Base-by-base conservation (phyloP, 2,797 vertebrate genomes). In the Lophius americanus region DNA sequence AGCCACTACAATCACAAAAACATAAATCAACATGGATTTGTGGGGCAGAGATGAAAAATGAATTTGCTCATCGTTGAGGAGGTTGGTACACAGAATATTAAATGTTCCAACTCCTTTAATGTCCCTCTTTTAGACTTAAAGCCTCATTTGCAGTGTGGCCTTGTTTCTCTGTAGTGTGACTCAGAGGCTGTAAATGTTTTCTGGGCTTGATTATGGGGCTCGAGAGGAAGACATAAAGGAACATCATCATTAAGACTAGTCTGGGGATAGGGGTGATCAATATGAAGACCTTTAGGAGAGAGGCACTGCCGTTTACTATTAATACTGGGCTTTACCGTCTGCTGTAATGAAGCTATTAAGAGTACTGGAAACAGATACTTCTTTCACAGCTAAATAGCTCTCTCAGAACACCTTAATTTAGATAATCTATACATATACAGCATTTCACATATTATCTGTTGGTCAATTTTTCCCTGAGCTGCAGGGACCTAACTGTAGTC, bases 221-320 rank as follows among this genome's bases (percentile, higher is more conserved):
- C 59, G 59, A 49, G 73, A 82, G 75, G 71, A 84, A 86, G 73
- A 83, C 79, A 50, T 58, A 46, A 60, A 73, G 70, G 57, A 84
- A 81, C 70, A 76, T 81, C 80, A 85, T 88, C 81, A 86, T 91
- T 86, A 88, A 79, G 78, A 79, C 75, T 37, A 56, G 78, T 86
- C 69, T 84, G 67, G 78, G 73, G 60, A 80, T 64, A 32, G 63
- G 41, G 53, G 51, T 58, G 67, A 89, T 92, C 90, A 88, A 92
- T 91, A 87, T 69, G 64, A 76, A 80, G 88, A 89, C 90, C 90
- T 91, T 87, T 86, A 85, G 79, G 69, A 84, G 73, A 79, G 66
- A 81, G 10, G 23, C 60, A 53, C 47, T 74, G 81, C 82, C 86
- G 90, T 86, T 89, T 88, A 85, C 81, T 83, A 86, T 88, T 91